Base-by-base conservation (phyloP, 2,888 invertebrate genomes). In the Pyrocoelia pectoralis region DNA sequence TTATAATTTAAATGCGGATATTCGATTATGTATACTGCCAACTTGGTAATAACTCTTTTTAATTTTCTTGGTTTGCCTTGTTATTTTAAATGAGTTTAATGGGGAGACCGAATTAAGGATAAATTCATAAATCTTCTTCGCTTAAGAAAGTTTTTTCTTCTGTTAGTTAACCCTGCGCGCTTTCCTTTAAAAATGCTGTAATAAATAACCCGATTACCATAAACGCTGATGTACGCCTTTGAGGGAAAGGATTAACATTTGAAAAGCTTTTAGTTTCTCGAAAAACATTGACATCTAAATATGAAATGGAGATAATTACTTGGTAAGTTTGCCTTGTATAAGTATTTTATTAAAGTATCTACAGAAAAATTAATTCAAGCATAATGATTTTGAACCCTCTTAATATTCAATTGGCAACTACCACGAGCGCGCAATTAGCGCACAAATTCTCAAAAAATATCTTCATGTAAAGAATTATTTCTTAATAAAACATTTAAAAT, bases 111-210 rank as follows among this genome's bases (percentile, higher is more conserved):
- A 33, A 33, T 33, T 33, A 33, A 33, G 33, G 33, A 33, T 33
- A n/a, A 33, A n/a, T 33, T 8, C 33, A 33, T 33, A 33, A 33
- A 33, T 33, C 33, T 33, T n/a, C 33, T 33, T 33, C 33, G 33
- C 33, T 33, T 33, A 33, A 33, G 33, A 24, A 24, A 24, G 24
- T 24, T 24, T 33, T n/a, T 33, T 24, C 24, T 33, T 33, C 33
- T 8, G 9, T 33, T 33, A 33, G 33, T 33, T 33, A 33, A 33
- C 33, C 33, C 33, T 33, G 4, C 24, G n/a, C 33, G 33, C 33
- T 33, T 33, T 33, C 33, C n/a, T 33, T n/a, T 33, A 33, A 33
- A 33, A 33, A 33, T 33, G 33, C n/a, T 33, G 33, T 33, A 33
- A 33, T 33, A 33, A 33, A 33, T 33, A n/a, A n/a, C n/a, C 8